Evolutionary conservation across 2,113 vertebrate genomes (phyloP).

Genomic region (Phocoena phocoena): DNA sequence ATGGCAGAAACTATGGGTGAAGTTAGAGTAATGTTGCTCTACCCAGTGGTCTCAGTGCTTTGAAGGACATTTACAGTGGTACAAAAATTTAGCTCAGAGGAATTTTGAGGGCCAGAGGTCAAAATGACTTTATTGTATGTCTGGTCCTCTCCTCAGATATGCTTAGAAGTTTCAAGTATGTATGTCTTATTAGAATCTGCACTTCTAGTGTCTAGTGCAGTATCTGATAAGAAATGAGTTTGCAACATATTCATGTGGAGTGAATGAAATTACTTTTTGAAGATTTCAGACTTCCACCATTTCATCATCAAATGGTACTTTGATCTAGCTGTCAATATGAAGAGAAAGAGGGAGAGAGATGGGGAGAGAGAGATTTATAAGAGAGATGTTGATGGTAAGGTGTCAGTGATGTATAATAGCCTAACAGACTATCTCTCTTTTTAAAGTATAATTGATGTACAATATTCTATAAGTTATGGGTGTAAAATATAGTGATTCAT

Average conservation of each 20-base stretch:
- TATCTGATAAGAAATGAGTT: not conserved
- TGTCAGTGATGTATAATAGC: not conserved
- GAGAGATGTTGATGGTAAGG: not conserved
- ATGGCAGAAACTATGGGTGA: not conserved
- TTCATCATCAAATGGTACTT: constrained; percentile 22
- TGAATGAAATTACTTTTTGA: not conserved
- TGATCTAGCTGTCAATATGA: not conserved
- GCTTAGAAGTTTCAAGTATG: not conserved
- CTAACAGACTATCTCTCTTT: not conserved
- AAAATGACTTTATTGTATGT: not conserved
- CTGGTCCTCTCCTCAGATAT: not conserved
- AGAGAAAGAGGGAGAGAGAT: not conserved
- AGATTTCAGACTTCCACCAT: not conserved
- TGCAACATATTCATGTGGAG: not conserved
- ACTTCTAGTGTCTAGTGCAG: not conserved
- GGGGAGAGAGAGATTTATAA: not conserved
- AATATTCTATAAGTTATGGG: too few species aligned
- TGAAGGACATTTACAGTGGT: not conserved
- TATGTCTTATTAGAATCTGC: not conserved
- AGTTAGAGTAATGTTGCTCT: not conserved
- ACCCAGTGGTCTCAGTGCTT: not conserved
- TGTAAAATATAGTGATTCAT: not conserved
- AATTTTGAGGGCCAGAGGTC: not conserved
- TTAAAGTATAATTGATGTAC: not conserved
- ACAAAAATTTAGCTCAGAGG: not conserved